These are phyloP conservation scores for Caranx melampygus DNA, from an alignment of 2,113 vertebrate genomes.

Conservation along the genomic window DNA sequence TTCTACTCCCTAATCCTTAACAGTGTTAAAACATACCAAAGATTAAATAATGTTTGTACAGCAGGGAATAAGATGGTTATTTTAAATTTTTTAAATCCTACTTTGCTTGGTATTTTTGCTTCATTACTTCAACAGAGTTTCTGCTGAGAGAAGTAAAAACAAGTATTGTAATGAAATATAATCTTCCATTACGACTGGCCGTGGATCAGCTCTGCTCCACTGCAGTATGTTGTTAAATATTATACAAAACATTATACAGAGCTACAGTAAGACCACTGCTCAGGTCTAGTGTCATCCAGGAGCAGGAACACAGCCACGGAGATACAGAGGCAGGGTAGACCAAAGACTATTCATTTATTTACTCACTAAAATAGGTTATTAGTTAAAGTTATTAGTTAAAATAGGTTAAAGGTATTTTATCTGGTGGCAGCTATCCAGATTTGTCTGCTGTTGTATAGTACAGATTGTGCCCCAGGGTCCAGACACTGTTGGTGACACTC, in stretches of 20 bases:
- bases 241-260: background rate
- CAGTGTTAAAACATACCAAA: background rate
- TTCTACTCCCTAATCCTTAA: background rate
- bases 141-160: background rate
- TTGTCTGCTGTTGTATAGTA: no score
- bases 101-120: constrained; percentile 13
- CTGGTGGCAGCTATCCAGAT: no score
- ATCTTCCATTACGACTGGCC: background rate
- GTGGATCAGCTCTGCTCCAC: background rate
- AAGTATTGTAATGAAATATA: constrained; percentile 4
- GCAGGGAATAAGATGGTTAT: background rate
- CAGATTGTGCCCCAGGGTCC: no score
- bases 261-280: background rate
- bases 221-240: background rate
- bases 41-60: background rate
- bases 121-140: background rate
- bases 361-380: background rate
- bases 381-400: background rate
- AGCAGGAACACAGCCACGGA: background rate
- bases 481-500: no score
- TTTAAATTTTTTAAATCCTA: background rate
- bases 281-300: background rate
- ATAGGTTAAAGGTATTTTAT: no score
- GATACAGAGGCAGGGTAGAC: background rate
- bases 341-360: background rate